Conservation (phyloP, 2,113 vertebrate genomes). For the Promerops cafer region DNA sequence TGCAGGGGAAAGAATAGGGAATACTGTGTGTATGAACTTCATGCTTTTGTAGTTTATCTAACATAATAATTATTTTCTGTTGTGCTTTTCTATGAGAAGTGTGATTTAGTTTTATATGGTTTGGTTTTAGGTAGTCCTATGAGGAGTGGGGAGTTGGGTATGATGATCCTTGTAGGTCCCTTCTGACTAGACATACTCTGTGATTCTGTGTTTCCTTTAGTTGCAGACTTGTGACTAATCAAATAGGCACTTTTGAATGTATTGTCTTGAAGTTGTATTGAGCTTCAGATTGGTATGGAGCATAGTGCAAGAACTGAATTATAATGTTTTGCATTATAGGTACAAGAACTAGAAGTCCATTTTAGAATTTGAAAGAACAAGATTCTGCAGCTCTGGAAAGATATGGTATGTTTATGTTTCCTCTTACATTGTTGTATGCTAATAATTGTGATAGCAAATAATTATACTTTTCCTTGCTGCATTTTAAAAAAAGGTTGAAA, state of each 20-base stretch:
- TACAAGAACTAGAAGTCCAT: slow-evolving; percentile 61
- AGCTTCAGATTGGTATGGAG: background rate
- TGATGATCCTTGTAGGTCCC: background rate
- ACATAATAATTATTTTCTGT: background rate
- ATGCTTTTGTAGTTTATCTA: background rate
- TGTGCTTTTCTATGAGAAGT: background rate
- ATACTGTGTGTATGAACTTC: background rate
- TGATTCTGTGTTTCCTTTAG: background rate
- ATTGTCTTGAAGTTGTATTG: background rate
- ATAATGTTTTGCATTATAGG: slow-evolving; percentile 69
- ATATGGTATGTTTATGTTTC: slow-evolving; percentile 72
- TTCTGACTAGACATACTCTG: background rate
- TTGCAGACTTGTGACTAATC: background rate
- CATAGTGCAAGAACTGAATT: slow-evolving; percentile 47
- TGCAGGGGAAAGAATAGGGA: background rate
- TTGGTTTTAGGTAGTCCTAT: background rate
- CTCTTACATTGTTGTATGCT: background rate
- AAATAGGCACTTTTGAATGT: background rate
- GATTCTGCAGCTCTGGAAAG: slow-evolving; percentile 64
- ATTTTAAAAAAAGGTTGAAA: background rate
- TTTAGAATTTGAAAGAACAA: slow-evolving; percentile 63
- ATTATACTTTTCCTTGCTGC: background rate
- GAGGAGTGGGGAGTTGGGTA: background rate
- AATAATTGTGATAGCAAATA: background rate
- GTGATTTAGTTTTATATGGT: background rate